Evolutionary conservation across 2,113 vertebrate species (phyloP).

Genomic region (Menidia beryllina): DNA sequence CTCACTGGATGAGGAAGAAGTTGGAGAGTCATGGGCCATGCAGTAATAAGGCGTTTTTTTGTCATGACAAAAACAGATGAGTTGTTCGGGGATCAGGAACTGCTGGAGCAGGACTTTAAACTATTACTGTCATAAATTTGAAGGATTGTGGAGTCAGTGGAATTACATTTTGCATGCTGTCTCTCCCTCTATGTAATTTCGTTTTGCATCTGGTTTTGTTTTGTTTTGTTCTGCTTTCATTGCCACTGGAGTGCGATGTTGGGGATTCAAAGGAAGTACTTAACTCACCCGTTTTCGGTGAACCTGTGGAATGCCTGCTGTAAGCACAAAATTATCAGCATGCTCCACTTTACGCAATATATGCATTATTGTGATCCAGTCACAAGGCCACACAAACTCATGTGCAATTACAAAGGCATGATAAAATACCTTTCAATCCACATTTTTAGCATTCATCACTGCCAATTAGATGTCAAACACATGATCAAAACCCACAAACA

Average conservation of each 20-base stretch:
- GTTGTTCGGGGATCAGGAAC: too few species aligned
- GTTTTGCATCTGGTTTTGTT: constrained; percentile 61
- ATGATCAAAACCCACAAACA: constrained; percentile 48
- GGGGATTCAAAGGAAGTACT: constrained; percentile 23
- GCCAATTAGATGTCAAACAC: constrained; percentile 41
- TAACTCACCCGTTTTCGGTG: constrained; percentile 31
- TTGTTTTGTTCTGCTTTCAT: constrained; percentile 35
- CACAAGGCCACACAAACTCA: not conserved
- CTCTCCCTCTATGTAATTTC: constrained; percentile 18
- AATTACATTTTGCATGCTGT: constrained; percentile 21
- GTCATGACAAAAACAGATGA: too few species aligned
- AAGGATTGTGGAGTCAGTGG: constrained; percentile 16
- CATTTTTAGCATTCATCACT: constrained; percentile 10
- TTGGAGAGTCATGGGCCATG: too few species aligned
- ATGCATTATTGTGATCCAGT: not conserved
- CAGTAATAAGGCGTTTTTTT: too few species aligned
- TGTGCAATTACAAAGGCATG: not conserved
- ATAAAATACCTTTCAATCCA: constrained; percentile 1
- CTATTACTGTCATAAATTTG: constrained; percentile 19
- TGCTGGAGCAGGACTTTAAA: not conserved
- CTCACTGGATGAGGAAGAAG: too few species aligned
- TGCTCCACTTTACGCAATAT: constrained; percentile 3
- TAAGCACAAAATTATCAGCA: constrained; percentile 20
- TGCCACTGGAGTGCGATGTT: constrained; percentile 32
- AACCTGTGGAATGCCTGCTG: constrained; percentile 41